Percentiles rank a stretch among this genome's conserved stretches.
phyloP scores from a whole-genome alignment of 64 coral and sea anemone species.

The Stylophora pistillata region DNA sequence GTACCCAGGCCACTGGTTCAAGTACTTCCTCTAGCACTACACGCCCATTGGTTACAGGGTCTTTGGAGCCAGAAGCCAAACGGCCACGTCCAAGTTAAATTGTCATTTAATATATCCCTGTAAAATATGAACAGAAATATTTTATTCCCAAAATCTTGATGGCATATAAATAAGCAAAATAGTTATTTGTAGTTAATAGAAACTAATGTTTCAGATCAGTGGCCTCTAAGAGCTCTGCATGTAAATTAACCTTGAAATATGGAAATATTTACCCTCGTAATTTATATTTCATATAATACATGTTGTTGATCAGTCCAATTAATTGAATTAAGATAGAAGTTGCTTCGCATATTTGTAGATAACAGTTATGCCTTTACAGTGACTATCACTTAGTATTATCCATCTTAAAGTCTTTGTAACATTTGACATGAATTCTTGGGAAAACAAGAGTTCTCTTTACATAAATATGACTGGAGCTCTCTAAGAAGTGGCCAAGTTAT shows the following conservation, averaged over 20 bases:
- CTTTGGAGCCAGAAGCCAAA: slow-evolving; percentile 47
- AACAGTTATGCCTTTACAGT: no score
- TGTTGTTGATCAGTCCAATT: not conserved
- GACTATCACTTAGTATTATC: no score
- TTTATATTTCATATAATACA: not conserved
- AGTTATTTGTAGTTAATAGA: slow-evolving; percentile 3
- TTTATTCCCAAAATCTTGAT: slow-evolving; percentile 36
- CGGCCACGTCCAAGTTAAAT: slow-evolving; percentile 35
- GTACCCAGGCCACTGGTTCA: slow-evolving; percentile 10
- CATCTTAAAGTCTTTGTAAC: no score
- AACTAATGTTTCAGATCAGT: not conserved
- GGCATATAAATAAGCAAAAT: slow-evolving; percentile 27
- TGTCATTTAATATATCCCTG: not conserved
- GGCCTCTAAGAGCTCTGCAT: not conserved
- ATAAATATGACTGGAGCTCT: no score
- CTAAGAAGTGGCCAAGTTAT: no score
- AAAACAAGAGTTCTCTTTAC: no score
- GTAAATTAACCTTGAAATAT: not conserved
- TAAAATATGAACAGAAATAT: slow-evolving; percentile 53
- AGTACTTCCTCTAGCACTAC: not conserved
- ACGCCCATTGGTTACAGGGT: not conserved
- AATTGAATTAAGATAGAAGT: not conserved
- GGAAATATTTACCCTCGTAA: not conserved
- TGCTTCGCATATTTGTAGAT: not conserved
- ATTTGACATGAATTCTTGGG: no score